Evolutionary conservation across 2,797 vertebrate genomes (phyloP).

Genomic region (Acanthurus leucopareius): DNA sequence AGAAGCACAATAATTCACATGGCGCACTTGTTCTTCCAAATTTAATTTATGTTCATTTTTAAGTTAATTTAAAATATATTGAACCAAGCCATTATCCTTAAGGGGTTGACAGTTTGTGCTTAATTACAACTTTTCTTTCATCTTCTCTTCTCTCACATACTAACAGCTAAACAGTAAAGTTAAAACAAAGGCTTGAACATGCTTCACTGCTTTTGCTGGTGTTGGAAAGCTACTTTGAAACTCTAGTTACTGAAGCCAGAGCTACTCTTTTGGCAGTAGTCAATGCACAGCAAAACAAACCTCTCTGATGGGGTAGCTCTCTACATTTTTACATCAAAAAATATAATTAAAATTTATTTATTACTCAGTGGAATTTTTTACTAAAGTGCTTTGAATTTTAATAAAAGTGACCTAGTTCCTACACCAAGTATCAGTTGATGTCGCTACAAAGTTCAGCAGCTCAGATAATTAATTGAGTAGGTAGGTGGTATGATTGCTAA

Average conservation of each 20-base stretch:
- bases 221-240: slow-evolving; percentile 7
- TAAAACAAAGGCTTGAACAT: not conserved
- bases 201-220: not conserved
- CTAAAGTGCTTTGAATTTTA: not conserved
- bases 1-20: not conserved
- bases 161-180: not conserved
- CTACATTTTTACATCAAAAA: not conserved
- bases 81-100: not conserved
- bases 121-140: not conserved
- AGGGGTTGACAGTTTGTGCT: not conserved
- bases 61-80: not conserved
- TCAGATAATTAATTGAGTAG: not conserved
- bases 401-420: not conserved
- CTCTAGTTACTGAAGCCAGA: not conserved
- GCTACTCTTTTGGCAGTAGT: not conserved
- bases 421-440: not conserved
- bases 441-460: not conserved
- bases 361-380: not conserved
- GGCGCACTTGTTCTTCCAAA: not conserved
- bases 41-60: not conserved
- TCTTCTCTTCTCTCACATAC: not conserved
- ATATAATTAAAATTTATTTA: not conserved
- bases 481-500: not conserved
- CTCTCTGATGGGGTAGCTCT: not conserved
- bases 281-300: not conserved